Evolutionary conservation across 92 coral and sea anemone species (phyloP).

Genomic region (Epizoanthus ramosus): DNA sequence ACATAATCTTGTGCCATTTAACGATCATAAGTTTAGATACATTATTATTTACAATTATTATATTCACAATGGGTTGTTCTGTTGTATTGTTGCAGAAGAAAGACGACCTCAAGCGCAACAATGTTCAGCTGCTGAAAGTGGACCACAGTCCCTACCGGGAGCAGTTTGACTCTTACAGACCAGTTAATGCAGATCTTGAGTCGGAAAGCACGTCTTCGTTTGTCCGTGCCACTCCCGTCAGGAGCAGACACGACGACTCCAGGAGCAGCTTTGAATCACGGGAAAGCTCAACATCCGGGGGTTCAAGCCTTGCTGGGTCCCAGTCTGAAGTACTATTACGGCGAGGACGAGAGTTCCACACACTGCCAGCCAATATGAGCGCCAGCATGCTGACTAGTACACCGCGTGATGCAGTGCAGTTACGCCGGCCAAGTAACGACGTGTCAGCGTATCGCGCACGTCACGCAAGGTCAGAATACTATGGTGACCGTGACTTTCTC

Average conservation of each 20-base stretch:
- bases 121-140: constrained; percentile 77
- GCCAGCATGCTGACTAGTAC: constrained; percentile 52
- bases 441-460: constrained; percentile 85
- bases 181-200: constrained; percentile 51
- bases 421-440: constrained; percentile 64
- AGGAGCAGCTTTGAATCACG: constrained; percentile 75
- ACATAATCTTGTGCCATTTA: too few species aligned
- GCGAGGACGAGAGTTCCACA: constrained; percentile 43
- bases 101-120: constrained; percentile 69
- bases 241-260: constrained; percentile 68
- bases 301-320: constrained; percentile 59
- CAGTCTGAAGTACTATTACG: constrained; percentile 71
- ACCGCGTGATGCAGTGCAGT: constrained; percentile 42
- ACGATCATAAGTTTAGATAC: too few species aligned
- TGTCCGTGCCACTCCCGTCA: constrained; percentile 51
- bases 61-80: not conserved
- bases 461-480: constrained; percentile 80
- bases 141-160: constrained; percentile 70
- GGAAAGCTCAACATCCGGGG: constrained; percentile 85
- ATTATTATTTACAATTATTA: too few species aligned
- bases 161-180: constrained; percentile 64
- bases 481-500: constrained; percentile 59
- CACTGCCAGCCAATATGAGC: constrained; percentile 56
- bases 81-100: constrained; percentile 66
- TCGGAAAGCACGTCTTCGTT: constrained; percentile 46